A percentile compares a stretch with the other conserved stretches of the same genome.
These are phyloP conservation scores for Crax fasciolata DNA, from an alignment of 2,797 vertebrate species.

Conservation along the genomic window DNA sequence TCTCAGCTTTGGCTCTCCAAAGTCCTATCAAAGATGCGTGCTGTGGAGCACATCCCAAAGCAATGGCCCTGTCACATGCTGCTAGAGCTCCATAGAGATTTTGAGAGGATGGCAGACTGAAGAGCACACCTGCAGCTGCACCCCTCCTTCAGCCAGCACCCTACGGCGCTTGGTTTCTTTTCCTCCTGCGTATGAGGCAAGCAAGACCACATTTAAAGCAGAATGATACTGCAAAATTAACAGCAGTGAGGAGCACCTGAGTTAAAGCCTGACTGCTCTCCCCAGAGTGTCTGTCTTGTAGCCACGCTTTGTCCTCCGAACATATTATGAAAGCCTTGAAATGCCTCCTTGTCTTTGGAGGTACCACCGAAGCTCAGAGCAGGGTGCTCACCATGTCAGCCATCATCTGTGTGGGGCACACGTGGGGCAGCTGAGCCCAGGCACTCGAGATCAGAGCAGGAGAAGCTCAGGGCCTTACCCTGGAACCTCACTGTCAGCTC, in stretches of 20 bases:
- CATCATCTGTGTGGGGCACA: not conserved
- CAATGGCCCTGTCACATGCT: accelerated
- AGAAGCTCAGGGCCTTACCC: not conserved
- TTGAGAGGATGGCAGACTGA: not conserved
- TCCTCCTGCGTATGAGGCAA: not conserved
- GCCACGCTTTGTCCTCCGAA: slow-evolving; percentile 40
- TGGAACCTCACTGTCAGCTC: not conserved
- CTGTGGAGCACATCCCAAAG: not conserved
- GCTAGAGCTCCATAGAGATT: not conserved
- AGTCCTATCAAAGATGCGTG: not conserved
- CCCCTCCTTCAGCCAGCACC: not conserved
- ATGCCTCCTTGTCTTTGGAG: not conserved
- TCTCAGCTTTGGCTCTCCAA: not conserved
- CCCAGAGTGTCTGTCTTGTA: not conserved
- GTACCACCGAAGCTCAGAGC: not conserved
- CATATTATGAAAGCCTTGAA: slow-evolving; percentile 19
- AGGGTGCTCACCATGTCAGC: not conserved
- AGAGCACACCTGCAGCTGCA: not conserved
- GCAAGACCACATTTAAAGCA: not conserved
- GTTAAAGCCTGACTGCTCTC: not conserved
- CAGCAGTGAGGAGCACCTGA: not conserved
- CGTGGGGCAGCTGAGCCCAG: not conserved
- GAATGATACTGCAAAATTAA: not conserved
- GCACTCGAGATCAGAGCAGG: not conserved
- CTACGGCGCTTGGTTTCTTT: accelerated